Evolutionary conservation across 2,797 vertebrate genomes (phyloP).

Genomic region (Serranus cabrilla): DNA sequence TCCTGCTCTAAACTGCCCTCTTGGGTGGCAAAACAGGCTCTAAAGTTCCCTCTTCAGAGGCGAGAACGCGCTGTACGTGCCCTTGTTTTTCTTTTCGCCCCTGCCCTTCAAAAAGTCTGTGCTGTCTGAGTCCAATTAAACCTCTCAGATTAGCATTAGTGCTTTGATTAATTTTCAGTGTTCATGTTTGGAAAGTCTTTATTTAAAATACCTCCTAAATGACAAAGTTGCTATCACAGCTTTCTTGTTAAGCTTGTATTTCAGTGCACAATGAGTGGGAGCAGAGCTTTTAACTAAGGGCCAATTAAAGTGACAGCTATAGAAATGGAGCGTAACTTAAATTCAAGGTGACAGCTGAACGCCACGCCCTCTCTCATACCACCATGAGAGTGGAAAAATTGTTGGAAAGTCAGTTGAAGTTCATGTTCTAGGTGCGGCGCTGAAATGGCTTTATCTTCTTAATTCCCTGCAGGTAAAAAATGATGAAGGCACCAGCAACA

Average conservation of each 20-base stretch:
- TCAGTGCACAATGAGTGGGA: background rate
- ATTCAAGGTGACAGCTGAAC: background rate
- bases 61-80: too few species aligned
- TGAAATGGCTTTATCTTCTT: background rate
- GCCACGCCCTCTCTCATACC: accelerated
- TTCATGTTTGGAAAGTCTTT: background rate
- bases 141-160: background rate
- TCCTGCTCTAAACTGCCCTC: too few species aligned
- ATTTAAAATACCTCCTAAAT: background rate
- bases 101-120: too few species aligned
- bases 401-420: background rate
- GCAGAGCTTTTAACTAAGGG: too few species aligned
- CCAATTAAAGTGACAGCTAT: background rate
- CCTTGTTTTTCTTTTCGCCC: too few species aligned
- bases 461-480: constrained; percentile 3
- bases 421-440: background rate
- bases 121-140: background rate
- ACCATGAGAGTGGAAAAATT: background rate
- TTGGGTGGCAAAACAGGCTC: too few species aligned
- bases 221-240: background rate
- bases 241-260: background rate
- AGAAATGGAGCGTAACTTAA: accelerated
- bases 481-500: background rate
- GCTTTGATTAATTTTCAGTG: too few species aligned
- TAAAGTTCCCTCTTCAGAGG: too few species aligned